phyloP scores from a whole-genome alignment of 2,797 vertebrate species.

The Semotilus atromaculatus region DNA sequence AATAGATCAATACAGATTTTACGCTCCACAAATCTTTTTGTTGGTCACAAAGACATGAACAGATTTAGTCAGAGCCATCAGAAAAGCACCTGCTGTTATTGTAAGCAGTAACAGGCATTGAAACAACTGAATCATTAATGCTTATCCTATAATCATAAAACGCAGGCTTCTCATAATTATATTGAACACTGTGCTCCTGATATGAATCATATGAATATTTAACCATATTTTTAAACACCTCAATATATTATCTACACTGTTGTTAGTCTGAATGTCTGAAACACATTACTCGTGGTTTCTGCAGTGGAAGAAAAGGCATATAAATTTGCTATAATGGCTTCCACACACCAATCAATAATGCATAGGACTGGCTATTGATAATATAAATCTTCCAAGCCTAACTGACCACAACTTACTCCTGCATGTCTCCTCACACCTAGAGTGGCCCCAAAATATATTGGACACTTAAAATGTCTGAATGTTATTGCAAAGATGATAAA shows the following conservation, averaged over 20 bases:
- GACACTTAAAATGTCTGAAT: neutral
- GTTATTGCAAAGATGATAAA: neutral
- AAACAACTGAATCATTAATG: conserved; percentile 11
- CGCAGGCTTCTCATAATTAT: neutral
- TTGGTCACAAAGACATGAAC: neutral
- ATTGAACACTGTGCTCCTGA: neutral
- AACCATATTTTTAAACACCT: conserved; percentile 19
- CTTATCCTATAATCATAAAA: conserved; percentile 6
- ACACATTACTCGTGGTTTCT: conserved; percentile 14
- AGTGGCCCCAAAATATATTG: neutral
- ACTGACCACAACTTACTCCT: conserved; percentile 3
- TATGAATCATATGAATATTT: conserved; percentile 13
- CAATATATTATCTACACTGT: neutral
- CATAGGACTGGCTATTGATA: conserved; percentile 2
- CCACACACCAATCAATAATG: conserved; percentile 38
- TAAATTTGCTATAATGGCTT: conserved; percentile 21
- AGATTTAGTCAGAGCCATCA: neutral
- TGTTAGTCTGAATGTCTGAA: conserved; percentile 21
- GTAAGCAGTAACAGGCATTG: neutral
- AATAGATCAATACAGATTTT: neutral
- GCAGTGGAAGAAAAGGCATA: conserved; percentile 16
- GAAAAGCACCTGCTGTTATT: neutral
- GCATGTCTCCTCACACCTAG: neutral
- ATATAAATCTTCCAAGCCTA: conserved; percentile 3
- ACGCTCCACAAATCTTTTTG: neutral